Percentiles rank a stretch among this genome's conserved stretches.
phyloP scores from a whole-genome alignment of 2,888 invertebrate genomes.

The Eupeodes luniger region DNA sequence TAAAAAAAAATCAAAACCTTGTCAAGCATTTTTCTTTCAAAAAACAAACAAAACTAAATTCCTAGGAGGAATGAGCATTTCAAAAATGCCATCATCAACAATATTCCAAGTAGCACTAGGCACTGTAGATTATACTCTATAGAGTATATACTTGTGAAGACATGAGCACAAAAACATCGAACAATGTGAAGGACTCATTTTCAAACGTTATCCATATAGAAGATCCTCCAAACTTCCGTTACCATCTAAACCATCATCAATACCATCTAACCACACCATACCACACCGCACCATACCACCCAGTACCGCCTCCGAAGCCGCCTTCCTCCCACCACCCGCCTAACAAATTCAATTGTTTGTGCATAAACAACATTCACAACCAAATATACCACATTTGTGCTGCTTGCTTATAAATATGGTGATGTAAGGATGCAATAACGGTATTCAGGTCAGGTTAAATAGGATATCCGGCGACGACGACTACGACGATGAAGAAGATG shows the following conservation, averaged over 20 bases:
- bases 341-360: slow-evolving; percentile 26
- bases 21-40: slow-evolving; percentile 11
- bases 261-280: too few relatives aligned
- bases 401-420: slow-evolving; percentile 19
- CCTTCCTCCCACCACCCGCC: too few relatives aligned
- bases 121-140: too few relatives aligned
- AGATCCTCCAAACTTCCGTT: slow-evolving; percentile 10
- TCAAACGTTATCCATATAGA: neutral
- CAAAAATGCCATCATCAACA: slow-evolving; percentile 20
- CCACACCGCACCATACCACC: too few relatives aligned
- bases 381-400: neutral
- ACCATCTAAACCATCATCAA: neutral
- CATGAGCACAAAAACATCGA: slow-evolving; percentile 17
- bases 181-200: slow-evolving; percentile 30
- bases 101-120: slow-evolving; percentile 2
- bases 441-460: slow-evolving; percentile 63
- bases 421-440: slow-evolving; percentile 33
- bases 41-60: slow-evolving; percentile 7
- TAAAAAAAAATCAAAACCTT: neutral
- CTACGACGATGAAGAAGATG: neutral
- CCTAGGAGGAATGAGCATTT: slow-evolving; percentile 28
- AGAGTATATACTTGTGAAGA: neutral
- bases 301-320: too few relatives aligned
- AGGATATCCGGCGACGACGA: slow-evolving; percentile 31
- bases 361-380: slow-evolving; percentile 9